Conservation (phyloP, 2,113 vertebrate genomes). For the Mystacornis crossleyi region DNA sequence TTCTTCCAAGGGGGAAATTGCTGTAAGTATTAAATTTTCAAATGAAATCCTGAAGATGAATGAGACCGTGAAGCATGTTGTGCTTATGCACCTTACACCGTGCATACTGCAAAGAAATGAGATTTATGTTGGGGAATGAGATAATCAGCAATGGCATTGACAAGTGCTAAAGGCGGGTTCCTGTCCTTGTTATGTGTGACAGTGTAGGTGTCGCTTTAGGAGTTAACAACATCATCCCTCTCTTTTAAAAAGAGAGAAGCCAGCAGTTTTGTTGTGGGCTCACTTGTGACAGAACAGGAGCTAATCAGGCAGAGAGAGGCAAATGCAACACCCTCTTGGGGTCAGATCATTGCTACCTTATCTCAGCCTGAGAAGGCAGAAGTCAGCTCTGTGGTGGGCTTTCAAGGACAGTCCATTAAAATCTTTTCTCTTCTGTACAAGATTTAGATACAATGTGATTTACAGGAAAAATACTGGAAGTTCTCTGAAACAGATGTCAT, state of each 20-base stretch:
- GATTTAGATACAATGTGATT: not conserved
- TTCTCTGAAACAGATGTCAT: not conserved
- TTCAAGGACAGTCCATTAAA: not conserved
- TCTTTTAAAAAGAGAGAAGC: not conserved
- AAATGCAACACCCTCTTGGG: not conserved
- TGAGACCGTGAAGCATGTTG: not conserved
- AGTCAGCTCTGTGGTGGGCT: not conserved
- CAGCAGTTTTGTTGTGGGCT: not conserved
- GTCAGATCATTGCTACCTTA: not conserved
- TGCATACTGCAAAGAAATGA: not conserved
- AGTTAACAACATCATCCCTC: not conserved
- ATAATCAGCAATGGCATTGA: not conserved
- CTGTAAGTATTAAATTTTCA: not conserved
- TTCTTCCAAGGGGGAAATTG: not conserved
- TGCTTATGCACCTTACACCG: not conserved
- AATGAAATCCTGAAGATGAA: not conserved
- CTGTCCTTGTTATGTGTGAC: not conserved
- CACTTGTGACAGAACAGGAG: not conserved
- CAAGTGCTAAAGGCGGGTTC: not conserved
- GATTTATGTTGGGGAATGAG: not conserved
- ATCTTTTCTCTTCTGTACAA: not conserved
- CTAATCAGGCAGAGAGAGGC: not conserved
- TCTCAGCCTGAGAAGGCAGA: not conserved
- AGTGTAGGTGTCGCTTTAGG: not conserved
- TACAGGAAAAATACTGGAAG: not conserved